phyloP scores from a whole-genome alignment of 2,113 vertebrate species.

The Turnix velox region DNA sequence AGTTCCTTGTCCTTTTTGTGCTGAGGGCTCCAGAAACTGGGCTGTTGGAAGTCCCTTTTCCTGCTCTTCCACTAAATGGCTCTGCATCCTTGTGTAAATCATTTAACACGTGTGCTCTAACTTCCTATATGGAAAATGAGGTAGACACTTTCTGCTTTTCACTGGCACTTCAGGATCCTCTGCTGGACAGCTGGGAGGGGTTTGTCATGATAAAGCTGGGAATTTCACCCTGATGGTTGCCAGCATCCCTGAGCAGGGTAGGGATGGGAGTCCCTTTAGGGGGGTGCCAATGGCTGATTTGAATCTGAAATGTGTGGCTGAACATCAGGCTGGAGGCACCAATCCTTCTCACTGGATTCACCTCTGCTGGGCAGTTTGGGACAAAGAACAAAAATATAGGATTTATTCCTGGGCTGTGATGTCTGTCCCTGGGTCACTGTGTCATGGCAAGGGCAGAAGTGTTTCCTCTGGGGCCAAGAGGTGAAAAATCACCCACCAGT shows the following conservation, averaged over 20 bases:
- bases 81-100: neutral
- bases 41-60: neutral
- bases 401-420: accelerated
- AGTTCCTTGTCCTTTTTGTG: too few species aligned
- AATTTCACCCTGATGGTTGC: neutral
- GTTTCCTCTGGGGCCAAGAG: neutral
- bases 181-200: neutral
- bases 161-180: neutral
- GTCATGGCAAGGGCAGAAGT: neutral
- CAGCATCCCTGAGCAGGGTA: neutral
- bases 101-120: conserved; percentile 20
- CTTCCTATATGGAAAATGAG: conserved; percentile 50
- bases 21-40: too few species aligned
- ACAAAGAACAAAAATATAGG: neutral
- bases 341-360: neutral
- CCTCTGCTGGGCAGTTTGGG: neutral
- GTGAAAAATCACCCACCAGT: neutral
- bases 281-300: neutral
- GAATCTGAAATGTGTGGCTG: neutral
- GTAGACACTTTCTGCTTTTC: neutral
- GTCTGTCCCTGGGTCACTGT: accelerated
- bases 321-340: neutral
- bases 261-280: neutral
- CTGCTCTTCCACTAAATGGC: neutral
- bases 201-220: neutral